phyloP scores from a whole-genome alignment of 2,888 invertebrate species.

The Drosophila siamana region DNA sequence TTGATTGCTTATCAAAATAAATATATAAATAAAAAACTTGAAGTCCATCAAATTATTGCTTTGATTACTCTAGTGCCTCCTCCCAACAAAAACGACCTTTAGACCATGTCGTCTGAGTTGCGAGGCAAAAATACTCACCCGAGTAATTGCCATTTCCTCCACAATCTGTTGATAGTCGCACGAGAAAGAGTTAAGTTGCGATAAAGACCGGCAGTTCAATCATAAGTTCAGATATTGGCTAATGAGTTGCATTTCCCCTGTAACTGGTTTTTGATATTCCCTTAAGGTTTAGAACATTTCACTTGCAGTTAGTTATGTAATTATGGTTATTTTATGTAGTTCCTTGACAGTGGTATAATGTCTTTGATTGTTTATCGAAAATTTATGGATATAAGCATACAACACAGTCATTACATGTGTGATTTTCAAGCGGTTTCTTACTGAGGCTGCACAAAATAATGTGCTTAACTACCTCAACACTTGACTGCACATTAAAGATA shows the following conservation, averaged over 20 bases:
- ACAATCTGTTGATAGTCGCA: background rate
- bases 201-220: background rate
- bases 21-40: constrained; percentile 19
- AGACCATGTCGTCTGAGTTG: background rate
- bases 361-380: no score
- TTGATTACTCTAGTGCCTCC: constrained; percentile 17
- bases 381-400: no score
- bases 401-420: no score
- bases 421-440: no score
- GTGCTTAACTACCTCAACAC: no score
- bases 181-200: background rate
- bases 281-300: background rate
- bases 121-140: background rate
- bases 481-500: no score
- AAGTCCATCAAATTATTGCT: constrained; percentile 17
- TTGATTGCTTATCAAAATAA: constrained; percentile 32
- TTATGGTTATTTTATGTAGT: no score
- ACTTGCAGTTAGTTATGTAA: no score
- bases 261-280: background rate
- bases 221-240: background rate
- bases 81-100: constrained; percentile 3
- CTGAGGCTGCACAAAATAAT: no score
- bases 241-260: background rate
- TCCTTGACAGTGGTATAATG: no score
- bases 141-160: background rate